These are phyloP conservation scores for Sarcophaga rosellei DNA, from an alignment of 2,888 invertebrate genomes.

Conservation along the genomic window DNA sequence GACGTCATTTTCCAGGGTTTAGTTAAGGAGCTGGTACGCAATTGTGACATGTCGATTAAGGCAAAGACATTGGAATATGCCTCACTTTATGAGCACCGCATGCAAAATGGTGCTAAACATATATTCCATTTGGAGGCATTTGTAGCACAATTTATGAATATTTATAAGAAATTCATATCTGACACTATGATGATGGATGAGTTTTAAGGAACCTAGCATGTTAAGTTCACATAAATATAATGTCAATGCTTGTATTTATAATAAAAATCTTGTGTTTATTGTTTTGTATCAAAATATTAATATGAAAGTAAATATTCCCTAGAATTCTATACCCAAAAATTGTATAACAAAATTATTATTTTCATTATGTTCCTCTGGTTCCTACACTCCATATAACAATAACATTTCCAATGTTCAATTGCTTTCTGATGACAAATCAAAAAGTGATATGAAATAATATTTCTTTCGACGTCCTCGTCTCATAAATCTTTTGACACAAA, in stretches of 20 bases:
- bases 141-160: slow-evolving; percentile 97
- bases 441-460: no score
- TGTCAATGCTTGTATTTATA: background rate
- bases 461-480: no score
- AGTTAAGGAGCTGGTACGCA: slow-evolving; percentile 90
- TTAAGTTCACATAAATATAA: background rate
- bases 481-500: no score
- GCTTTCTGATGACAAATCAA: no score
- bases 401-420: no score
- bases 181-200: slow-evolving; percentile 79
- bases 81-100: slow-evolving; percentile 94
- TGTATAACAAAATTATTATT: no score
- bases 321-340: no score
- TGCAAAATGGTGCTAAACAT: slow-evolving; percentile 95
- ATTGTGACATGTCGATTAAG: slow-evolving; percentile 95
- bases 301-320: background rate
- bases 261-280: background rate
- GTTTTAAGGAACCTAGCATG: slow-evolving; percentile 60
- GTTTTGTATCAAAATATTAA: background rate
- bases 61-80: slow-evolving; percentile 92
- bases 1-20: slow-evolving; percentile 95
- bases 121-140: slow-evolving; percentile 99
- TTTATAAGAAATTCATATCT: slow-evolving; percentile 90
- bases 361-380: no score
- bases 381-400: no score